Evolutionary conservation across 2,113 vertebrate genomes (phyloP).

Genomic region (Pitta sordida): DNA sequence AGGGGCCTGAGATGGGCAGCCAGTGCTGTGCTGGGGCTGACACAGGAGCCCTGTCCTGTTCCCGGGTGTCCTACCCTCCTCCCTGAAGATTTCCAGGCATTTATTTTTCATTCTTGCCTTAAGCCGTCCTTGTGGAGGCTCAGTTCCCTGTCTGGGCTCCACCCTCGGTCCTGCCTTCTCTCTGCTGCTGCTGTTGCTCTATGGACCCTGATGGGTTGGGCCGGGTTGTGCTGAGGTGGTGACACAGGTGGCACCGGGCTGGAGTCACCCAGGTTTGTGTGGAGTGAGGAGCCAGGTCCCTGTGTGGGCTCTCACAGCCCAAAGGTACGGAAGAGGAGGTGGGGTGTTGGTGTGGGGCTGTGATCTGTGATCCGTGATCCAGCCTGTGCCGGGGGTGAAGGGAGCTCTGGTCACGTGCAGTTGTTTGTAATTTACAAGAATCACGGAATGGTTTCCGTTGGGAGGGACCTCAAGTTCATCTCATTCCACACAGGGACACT

Average conservation of each 20-base stretch:
- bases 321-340: background rate
- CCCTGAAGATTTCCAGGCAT: background rate
- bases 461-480: background rate
- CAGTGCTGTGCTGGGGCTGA: background rate
- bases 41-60: accelerated
- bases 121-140: background rate
- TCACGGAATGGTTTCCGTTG: background rate
- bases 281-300: background rate
- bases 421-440: background rate
- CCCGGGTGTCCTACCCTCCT: background rate
- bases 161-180: background rate
- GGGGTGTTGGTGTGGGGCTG: background rate
- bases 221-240: accelerated
- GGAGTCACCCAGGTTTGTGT: background rate
- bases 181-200: background rate
- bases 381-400: background rate
- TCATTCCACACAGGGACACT: background rate
- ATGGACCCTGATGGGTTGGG: accelerated
- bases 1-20: background rate
- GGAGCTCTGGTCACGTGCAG: background rate
- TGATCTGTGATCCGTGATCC: background rate
- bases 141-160: background rate
- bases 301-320: accelerated
- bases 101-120: background rate
- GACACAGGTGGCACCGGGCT: background rate